phyloP scores from a whole-genome alignment of 2,113 vertebrate genomes.

The Tonatia bakeri region DNA sequence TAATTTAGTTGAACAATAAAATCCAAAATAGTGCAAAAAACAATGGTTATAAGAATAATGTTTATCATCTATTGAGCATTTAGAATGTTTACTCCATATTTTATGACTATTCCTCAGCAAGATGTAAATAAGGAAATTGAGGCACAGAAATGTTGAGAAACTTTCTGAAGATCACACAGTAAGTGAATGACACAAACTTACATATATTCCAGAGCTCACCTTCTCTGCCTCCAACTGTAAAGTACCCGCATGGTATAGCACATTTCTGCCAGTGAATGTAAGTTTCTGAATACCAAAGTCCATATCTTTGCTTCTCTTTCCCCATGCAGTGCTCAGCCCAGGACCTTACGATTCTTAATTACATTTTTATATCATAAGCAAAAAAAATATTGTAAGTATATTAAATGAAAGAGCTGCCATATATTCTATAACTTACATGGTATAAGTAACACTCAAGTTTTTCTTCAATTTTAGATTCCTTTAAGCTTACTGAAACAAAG shows the following conservation, averaged over 20 bases:
- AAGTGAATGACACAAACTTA: neutral
- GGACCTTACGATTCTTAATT: neutral
- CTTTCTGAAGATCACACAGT: neutral
- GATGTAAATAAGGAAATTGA: neutral
- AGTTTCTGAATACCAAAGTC: neutral
- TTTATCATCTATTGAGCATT: neutral
- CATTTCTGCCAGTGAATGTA: neutral
- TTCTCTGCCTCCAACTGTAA: neutral
- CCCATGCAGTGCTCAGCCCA: neutral
- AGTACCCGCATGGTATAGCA: rapidly evolving
- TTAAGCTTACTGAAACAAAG: neutral
- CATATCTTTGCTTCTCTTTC: neutral
- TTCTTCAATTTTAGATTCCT: neutral
- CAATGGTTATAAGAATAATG: neutral
- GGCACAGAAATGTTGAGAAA: neutral
- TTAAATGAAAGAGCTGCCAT: neutral
- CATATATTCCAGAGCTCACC: neutral
- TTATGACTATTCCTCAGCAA: neutral
- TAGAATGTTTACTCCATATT: neutral
- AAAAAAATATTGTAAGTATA: neutral
- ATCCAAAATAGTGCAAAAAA: neutral
- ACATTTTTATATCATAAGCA: neutral
- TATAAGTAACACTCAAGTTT: neutral
- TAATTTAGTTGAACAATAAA: neutral
- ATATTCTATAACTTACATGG: neutral